These are phyloP conservation scores for Sternotherus odoratus DNA, from an alignment of 2,797 vertebrate genomes.

Conservation along the genomic window DNA sequence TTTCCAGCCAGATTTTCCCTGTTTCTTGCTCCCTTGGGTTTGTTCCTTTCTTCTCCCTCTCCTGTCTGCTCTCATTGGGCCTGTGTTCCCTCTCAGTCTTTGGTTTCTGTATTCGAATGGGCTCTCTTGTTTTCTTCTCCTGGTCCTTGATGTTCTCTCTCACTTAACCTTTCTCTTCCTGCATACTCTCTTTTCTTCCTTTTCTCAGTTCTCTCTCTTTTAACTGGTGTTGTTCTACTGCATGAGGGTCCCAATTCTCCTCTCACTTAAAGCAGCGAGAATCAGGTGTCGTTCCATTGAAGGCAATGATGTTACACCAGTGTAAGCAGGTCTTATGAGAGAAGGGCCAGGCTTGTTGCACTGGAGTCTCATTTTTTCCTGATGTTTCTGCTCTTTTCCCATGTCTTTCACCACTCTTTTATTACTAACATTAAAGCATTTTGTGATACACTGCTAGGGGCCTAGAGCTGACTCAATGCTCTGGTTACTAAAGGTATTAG, in stretches of 20 bases:
- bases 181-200: neutral
- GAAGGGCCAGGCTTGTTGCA: fast-evolving
- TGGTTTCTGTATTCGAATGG: neutral
- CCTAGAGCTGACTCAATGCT: neutral
- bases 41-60: neutral
- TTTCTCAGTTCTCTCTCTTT: neutral
- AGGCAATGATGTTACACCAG: neutral
- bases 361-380: neutral
- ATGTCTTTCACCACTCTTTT: neutral
- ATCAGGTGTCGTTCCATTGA: neutral
- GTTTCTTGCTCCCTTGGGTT: neutral
- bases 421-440: neutral
- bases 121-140: neutral
- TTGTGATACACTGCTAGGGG: neutral
- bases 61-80: neutral
- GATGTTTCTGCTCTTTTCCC: neutral
- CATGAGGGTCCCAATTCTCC: neutral
- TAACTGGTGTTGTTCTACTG: neutral
- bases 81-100: neutral
- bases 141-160: neutral
- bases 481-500: neutral
- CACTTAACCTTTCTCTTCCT: neutral
- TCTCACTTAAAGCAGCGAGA: neutral
- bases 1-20: neutral
- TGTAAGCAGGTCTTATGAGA: neutral